phyloP scores from a whole-genome alignment of 2,797 vertebrate species.

The Thaleichthys pacificus region DNA sequence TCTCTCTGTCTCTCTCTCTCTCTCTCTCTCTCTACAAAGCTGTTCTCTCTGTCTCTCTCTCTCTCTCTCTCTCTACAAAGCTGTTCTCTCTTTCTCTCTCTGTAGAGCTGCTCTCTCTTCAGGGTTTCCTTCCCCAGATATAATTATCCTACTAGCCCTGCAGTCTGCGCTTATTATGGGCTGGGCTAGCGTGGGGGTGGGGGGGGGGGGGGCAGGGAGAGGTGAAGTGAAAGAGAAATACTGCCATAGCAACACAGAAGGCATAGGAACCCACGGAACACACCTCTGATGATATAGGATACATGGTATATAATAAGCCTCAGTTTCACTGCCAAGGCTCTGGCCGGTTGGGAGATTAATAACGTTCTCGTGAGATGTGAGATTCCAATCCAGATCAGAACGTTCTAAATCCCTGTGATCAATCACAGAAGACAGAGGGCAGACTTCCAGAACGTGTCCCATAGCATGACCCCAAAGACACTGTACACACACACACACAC shows the following conservation, averaged over 20 bases:
- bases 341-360: not conserved
- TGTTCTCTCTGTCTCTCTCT: not conserved
- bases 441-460: no score
- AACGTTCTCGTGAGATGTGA: not conserved
- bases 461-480: not conserved
- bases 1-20: not conserved
- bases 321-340: no score
- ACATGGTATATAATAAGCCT: no score
- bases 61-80: not conserved
- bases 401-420: no score
- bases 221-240: no score
- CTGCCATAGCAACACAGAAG: slow-evolving; percentile 30
- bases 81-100: not conserved
- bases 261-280: not conserved
- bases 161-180: slow-evolving; percentile 63
- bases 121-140: slow-evolving; percentile 66
- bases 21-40: not conserved
- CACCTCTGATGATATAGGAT: not conserved
- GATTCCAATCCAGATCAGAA: not conserved
- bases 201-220: slow-evolving; percentile 20
- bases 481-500: slow-evolving; percentile 3
- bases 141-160: slow-evolving; percentile 67
- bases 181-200: slow-evolving; percentile 53
- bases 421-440: not conserved
- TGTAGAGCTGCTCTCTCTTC: not conserved